A percentile compares a stretch with the other conserved stretches of the same genome.
These are phyloP conservation scores for Peromyscus attwateri DNA, from an alignment of 2,797 vertebrate genomes.

Conservation along the genomic window DNA sequence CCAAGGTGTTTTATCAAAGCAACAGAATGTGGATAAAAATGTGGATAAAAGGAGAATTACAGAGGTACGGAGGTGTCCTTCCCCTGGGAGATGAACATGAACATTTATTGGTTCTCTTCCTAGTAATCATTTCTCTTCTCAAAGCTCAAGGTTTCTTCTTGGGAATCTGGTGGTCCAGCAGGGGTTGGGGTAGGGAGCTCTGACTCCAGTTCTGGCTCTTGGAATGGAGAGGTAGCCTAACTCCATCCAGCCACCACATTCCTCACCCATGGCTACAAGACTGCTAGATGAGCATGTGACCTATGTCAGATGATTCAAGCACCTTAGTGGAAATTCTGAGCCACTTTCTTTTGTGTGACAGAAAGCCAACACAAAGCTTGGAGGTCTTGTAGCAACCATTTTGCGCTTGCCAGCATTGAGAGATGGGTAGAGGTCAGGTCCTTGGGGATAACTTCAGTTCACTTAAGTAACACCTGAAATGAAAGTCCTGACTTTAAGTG, in stretches of 20 bases:
- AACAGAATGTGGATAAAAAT: not conserved
- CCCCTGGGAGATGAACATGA: not conserved
- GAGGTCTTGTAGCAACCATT: not conserved
- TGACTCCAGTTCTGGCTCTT: not conserved
- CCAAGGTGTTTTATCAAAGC: not conserved
- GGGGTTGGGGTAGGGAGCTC: not conserved
- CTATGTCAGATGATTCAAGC: not conserved
- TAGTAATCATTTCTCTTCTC: not conserved
- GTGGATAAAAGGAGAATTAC: not conserved
- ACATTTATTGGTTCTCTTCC: not conserved
- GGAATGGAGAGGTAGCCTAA: not conserved
- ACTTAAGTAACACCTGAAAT: not conserved
- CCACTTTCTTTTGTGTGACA: not conserved
- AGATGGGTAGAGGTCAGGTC: not conserved
- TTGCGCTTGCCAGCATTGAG: not conserved
- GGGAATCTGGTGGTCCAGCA: not conserved
- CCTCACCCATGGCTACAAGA: not conserved
- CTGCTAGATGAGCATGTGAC: not conserved
- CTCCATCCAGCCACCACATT: not conserved
- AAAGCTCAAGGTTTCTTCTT: not conserved
- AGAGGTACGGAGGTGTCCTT: not conserved
- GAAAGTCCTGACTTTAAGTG: constrained; percentile 17
- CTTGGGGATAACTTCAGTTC: not conserved
- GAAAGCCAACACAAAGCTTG: not conserved
- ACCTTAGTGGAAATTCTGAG: not conserved